Percentiles rank a stretch among this genome's conserved stretches.
Conservation (phyloP, 1,140 invertebrate species). For the Amyelois transitella region DNA sequence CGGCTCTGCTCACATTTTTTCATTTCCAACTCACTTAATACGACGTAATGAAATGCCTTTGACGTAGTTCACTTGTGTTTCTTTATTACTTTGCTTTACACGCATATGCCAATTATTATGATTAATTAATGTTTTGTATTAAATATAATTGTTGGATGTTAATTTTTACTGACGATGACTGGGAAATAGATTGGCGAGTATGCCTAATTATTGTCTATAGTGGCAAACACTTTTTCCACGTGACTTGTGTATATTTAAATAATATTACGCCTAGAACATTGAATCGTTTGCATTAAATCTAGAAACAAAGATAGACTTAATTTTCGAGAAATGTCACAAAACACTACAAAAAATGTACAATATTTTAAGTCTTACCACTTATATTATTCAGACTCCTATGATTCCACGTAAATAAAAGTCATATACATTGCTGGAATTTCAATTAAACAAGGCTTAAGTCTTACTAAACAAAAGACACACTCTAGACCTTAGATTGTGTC, state of each 20-base stretch:
- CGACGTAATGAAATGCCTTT: not conserved
- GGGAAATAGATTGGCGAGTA: no score
- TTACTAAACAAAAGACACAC: not conserved
- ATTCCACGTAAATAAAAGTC: not conserved
- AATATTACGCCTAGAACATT: no score
- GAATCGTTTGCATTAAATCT: no score
- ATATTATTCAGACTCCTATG: not conserved
- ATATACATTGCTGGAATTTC: not conserved
- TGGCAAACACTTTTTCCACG: no score
- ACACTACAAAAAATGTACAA: not conserved
- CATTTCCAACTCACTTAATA: conserved; percentile 3
- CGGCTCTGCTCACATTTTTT: not conserved
- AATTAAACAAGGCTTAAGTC: not conserved
- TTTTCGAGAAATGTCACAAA: no score
- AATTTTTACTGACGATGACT: no score
- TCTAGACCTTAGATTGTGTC: not conserved
- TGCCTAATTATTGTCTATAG: no score
- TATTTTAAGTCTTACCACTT: not conserved
- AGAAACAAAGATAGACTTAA: no score
- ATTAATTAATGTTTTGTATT: not conserved
- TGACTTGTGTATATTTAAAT: no score
- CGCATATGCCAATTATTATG: not conserved
- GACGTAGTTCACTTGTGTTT: not conserved
- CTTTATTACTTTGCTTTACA: not conserved
- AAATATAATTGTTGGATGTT: not conserved